Evolutionary conservation across 2,888 invertebrate genomes (phyloP).

Genomic region (Punctoribates punctum): DNA sequence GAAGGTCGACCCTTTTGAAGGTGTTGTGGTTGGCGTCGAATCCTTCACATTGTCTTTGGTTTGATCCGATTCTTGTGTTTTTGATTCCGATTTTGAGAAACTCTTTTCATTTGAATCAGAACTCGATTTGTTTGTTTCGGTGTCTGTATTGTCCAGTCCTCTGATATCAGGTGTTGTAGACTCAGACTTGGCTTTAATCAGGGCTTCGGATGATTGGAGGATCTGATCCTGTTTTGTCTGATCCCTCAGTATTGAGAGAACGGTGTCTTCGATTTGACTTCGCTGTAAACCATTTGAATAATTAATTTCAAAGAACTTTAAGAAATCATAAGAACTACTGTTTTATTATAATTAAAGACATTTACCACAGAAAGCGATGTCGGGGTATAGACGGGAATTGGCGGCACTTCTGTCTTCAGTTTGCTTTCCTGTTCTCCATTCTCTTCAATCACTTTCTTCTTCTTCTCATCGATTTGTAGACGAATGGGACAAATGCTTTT

Average conservation of each 20-base stretch:
- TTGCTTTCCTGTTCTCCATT: slow-evolving; percentile 1
- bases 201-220: slow-evolving; percentile 42
- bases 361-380: slow-evolving; percentile 38
- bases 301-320: not conserved
- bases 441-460: slow-evolving; percentile 35
- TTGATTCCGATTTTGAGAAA: not conserved
- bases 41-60: not conserved
- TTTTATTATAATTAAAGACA: no score
- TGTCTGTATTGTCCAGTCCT: not conserved
- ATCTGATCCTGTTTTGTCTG: slow-evolving; percentile 45
- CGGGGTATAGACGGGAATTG: slow-evolving; percentile 14
- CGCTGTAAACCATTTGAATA: slow-evolving; percentile 11
- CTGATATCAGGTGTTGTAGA: not conserved
- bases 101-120: not conserved
- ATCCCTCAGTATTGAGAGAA: slow-evolving; percentile 44
- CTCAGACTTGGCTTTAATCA: slow-evolving; percentile 11
- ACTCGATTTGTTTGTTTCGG: not conserved
- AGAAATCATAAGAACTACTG: not conserved
- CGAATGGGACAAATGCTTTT: slow-evolving; percentile 40
- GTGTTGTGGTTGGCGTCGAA: not conserved
- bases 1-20: not conserved
- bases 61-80: not conserved
- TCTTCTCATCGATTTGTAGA: slow-evolving; percentile 35
- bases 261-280: slow-evolving; percentile 45
- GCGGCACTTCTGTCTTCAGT: not conserved